Conservation (phyloP, 2,113 vertebrate genomes). For the Chaetodon auriga region DNA sequence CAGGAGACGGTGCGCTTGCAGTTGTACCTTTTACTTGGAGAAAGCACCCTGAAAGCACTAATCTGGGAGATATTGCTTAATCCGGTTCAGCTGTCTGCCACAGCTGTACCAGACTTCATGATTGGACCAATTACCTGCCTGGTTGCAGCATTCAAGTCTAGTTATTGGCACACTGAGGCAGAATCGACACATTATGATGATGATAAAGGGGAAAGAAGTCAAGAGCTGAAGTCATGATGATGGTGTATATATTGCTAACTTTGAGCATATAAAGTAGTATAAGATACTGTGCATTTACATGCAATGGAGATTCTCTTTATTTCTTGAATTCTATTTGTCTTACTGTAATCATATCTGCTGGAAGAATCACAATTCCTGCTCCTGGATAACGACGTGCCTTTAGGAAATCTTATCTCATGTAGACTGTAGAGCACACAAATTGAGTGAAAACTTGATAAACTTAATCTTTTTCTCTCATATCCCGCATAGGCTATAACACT, state of each 20-base stretch:
- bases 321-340: background rate
- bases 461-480: constrained; percentile 15
- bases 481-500: constrained; percentile 13
- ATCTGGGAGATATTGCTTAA: constrained; percentile 72
- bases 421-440: constrained; percentile 37
- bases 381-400: constrained; percentile 7
- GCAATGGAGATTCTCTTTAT: background rate
- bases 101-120: constrained; percentile 36
- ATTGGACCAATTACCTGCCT: constrained; percentile 42
- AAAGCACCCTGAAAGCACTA: constrained; percentile 58
- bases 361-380: constrained; percentile 32
- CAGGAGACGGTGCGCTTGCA: constrained; percentile 4
- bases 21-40: constrained; percentile 23
- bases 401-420: constrained; percentile 36
- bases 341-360: constrained; percentile 18
- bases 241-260: background rate
- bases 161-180: constrained; percentile 12
- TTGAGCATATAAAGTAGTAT: background rate
- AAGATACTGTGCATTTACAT: background rate
- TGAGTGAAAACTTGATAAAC: constrained; percentile 33
- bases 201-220: background rate
- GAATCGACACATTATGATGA: constrained; percentile 11
- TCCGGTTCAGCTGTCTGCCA: constrained; percentile 64
- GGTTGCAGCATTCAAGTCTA: background rate
- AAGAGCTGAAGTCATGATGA: background rate